phyloP scores from a whole-genome alignment of 2,797 vertebrate genomes.

The Numenius phaeopus region DNA sequence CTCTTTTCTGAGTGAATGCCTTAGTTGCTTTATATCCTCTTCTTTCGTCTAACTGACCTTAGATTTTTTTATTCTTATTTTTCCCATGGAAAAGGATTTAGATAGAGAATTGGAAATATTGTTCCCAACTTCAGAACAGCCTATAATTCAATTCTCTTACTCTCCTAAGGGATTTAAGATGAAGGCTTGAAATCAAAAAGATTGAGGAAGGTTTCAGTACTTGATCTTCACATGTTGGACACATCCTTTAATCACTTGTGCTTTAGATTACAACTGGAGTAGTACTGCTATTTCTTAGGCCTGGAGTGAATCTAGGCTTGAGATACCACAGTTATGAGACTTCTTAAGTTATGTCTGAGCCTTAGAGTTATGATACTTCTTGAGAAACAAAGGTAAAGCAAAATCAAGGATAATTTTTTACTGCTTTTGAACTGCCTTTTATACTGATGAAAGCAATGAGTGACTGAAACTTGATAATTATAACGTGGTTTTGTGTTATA shows the following conservation, averaged over 20 bases:
- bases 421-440: not conserved
- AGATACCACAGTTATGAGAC: not conserved
- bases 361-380: not conserved
- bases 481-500: not conserved
- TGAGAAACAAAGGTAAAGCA: not conserved
- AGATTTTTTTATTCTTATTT: not conserved
- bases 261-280: not conserved
- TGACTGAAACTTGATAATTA: not conserved
- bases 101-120: not conserved
- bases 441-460: not conserved
- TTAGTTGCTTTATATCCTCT: not conserved
- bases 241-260: not conserved
- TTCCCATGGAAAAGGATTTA: not conserved
- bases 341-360: not conserved
- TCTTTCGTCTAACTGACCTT: not conserved
- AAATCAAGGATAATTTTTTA: not conserved
- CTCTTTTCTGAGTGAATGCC: not conserved
- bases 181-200: not conserved
- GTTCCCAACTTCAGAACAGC: not conserved
- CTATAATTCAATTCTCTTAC: not conserved
- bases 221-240: not conserved
- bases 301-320: not conserved
- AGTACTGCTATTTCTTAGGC: not conserved
- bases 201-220: not conserved
- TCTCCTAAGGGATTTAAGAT: not conserved